Evolutionary conservation across 2,797 vertebrate genomes (phyloP), one percentile per base, ranked within the genome.

Genomic region (Smutsia temminckii): DNA sequence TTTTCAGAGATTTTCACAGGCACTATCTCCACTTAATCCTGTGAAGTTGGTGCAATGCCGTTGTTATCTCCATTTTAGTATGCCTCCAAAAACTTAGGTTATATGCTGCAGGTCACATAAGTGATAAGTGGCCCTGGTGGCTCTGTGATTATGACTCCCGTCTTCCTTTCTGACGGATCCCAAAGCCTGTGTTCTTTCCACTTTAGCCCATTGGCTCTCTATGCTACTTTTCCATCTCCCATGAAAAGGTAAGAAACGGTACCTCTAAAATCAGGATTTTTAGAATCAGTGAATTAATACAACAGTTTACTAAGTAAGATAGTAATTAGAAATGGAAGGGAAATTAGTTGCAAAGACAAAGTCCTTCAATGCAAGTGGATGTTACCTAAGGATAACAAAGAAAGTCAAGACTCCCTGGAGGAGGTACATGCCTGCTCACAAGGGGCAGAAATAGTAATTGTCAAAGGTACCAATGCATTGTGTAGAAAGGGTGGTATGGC

Each of bases 301-400:
- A 69, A 29, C 49, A 34, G 3, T 74, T 81, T 85, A 42, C 59
- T 87, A 85, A 75, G 61, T 55, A 81, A 46, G 46, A 23, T 40
- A 71, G 78, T 55, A 64, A 53, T 61, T 59, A 78, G 74, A 93
- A 68, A 46, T 64, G 49, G 25, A 91, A 59, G n/a, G 42, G 40
- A 91, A 91, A 83, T 21, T 37, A 42, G n/a, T 92, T 95, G 27
- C 66, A 92, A 92, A 83, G 37, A 77, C 55, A 53, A 92, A 89
- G 34, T 63, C 42, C 37, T 94, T 75, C 46, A 51, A 18, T 32
- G 25, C 71, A 79, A 80, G 77, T 6, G 12, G 57, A 40, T 85
- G 55, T 34, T 80, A 78, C 49, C 32, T 8, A 72, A 64, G 13
- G 63, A 69, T 42, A 23, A 57, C 6, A 86, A 2, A 23, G 8